Conservation (phyloP, 2,797 vertebrate genomes). For the Amniataba percoides region DNA sequence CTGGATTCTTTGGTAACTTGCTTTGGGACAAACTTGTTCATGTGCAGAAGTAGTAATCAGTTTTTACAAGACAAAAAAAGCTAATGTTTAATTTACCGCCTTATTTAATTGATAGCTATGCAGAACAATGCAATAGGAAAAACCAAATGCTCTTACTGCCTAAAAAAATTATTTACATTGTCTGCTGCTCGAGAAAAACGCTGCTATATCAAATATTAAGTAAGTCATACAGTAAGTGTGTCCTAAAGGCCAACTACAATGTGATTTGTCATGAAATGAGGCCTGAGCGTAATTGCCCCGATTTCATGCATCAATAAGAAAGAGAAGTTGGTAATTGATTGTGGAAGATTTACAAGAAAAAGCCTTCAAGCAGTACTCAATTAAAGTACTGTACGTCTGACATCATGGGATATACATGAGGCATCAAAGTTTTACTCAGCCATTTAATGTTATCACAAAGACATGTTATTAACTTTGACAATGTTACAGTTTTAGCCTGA, state of each 20-base stretch:
- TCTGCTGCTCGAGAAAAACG: slow-evolving; percentile 25
- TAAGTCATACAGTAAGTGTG: slow-evolving; percentile 47
- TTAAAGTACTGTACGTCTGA: slow-evolving; percentile 27
- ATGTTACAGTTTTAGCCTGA: slow-evolving; percentile 50
- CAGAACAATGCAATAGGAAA: slow-evolving; percentile 30
- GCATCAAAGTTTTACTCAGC: slow-evolving; percentile 51
- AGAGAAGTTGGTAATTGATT: slow-evolving; percentile 64
- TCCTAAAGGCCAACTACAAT: slow-evolving; percentile 59
- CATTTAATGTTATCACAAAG: slow-evolving; percentile 50
- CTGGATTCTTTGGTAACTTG: slow-evolving; percentile 47
- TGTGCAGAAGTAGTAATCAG: slow-evolving; percentile 48
- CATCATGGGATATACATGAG: slow-evolving; percentile 49
- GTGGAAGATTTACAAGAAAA: slow-evolving; percentile 54
- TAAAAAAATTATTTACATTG: slow-evolving; percentile 39
- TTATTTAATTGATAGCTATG: slow-evolving; percentile 30
- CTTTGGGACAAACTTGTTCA: slow-evolving; percentile 51
- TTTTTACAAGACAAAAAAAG: slow-evolving; percentile 45
- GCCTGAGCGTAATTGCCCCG: slow-evolving; percentile 62
- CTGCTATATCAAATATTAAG: slow-evolving; percentile 53
- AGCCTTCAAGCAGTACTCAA: slow-evolving; percentile 43
- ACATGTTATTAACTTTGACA: slow-evolving; percentile 50
- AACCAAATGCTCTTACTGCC: slow-evolving; percentile 2
- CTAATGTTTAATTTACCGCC: slow-evolving; percentile 43
- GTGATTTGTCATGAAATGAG: slow-evolving; percentile 62
- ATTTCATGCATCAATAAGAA: slow-evolving; percentile 71